Conservation (phyloP, 1,140 invertebrate species). For the Sycophaga agraensis region DNA sequence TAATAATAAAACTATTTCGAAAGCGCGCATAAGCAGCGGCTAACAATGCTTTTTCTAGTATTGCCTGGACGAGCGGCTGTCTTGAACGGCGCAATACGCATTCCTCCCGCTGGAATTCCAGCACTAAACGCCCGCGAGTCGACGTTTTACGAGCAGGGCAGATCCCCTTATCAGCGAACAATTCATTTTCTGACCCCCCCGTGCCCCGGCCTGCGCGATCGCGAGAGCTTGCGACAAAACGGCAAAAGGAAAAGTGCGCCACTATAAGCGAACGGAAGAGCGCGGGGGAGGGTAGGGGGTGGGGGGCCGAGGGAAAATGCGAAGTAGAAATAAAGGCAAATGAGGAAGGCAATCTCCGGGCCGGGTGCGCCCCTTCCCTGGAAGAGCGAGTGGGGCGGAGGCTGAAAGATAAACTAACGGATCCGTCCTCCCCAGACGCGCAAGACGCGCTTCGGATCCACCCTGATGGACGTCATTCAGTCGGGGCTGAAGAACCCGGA, state of each 20-base stretch:
- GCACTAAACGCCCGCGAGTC: too few species aligned
- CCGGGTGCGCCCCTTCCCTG: too few species aligned
- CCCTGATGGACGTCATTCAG: slow-evolving; percentile 68
- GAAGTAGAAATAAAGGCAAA: not conserved
- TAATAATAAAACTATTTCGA: too few species aligned
- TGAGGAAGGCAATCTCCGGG: slow-evolving; percentile 6
- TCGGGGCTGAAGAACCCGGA: slow-evolving; percentile 68
- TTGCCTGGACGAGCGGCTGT: too few species aligned
- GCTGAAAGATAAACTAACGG: too few species aligned
- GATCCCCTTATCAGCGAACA: not conserved
- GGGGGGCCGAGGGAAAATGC: not conserved
- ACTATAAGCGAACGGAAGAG: not conserved
- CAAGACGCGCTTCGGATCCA: slow-evolving; percentile 63
- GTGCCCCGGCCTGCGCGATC: not conserved
- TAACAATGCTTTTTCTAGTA: too few species aligned
- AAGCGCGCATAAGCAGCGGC: too few species aligned
- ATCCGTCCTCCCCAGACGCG: slow-evolving; percentile 38
- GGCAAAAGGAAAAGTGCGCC: not conserved
- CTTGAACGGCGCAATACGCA: not conserved
- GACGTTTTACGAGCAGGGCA: too few species aligned
- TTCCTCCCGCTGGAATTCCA: not conserved
- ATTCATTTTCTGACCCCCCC: not conserved
- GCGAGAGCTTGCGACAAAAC: not conserved
- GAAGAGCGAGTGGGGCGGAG: too few species aligned
- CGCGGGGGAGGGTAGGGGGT: not conserved